phyloP scores from a whole-genome alignment of 2,888 invertebrate species.

The Muschampia plurimacula region DNA sequence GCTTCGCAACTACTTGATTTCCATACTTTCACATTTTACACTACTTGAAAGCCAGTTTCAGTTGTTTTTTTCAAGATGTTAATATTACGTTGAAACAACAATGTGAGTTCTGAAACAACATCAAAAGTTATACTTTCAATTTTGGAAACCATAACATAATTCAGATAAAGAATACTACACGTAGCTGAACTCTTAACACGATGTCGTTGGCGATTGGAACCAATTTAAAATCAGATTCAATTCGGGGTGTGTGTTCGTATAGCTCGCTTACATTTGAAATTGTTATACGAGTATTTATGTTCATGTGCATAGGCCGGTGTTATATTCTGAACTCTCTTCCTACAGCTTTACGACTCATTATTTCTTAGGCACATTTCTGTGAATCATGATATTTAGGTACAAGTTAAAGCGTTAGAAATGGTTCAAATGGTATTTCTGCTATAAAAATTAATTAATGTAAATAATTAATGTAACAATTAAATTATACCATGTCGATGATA shows the following conservation, averaged over 20 bases:
- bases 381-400: neutral
- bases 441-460: neutral
- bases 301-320: neutral
- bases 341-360: neutral
- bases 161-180: neutral
- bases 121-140: neutral
- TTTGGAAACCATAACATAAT: neutral
- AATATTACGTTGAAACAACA: neutral
- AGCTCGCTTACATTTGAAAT: slow-evolving; percentile 50
- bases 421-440: neutral
- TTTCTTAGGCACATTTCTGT: neutral
- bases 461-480: too few species aligned
- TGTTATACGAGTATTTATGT: slow-evolving; percentile 10
- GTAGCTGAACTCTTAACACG: slow-evolving; percentile 12
- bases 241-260: slow-evolving; percentile 51
- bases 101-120: too few species aligned
- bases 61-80: neutral
- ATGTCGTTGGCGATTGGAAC: slow-evolving; percentile 11
- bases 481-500: too few species aligned
- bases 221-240: slow-evolving; percentile 53
- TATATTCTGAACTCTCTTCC: neutral
- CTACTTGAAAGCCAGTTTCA: neutral
- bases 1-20: slow-evolving; percentile 9
- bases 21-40: neutral
- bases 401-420: neutral